phyloP scores from a whole-genome alignment of 2,113 vertebrate species.

The Alexandromys fortis region DNA sequence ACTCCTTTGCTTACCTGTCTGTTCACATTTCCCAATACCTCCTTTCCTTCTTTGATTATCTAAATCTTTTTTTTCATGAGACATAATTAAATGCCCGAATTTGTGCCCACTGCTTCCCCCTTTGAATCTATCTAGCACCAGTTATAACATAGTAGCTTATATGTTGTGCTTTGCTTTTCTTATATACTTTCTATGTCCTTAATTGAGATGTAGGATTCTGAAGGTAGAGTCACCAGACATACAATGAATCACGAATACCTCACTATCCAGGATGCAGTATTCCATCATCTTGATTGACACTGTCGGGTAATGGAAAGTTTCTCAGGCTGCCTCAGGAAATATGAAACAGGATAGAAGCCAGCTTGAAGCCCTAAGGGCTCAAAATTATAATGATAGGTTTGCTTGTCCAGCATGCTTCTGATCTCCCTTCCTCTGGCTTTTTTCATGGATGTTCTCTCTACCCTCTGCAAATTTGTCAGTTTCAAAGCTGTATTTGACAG shows the following conservation, averaged over 20 bases:
- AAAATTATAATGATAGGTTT: neutral
- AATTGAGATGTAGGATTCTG: slow-evolving; percentile 13
- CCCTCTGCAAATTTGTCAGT: neutral
- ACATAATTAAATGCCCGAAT: neutral
- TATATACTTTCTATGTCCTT: neutral
- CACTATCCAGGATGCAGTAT: neutral
- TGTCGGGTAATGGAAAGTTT: neutral
- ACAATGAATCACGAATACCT: neutral
- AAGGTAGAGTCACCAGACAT: neutral
- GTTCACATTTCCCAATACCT: neutral
- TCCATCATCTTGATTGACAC: neutral
- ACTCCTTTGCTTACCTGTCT: neutral
- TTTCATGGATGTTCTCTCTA: neutral
- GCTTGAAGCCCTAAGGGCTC: neutral
- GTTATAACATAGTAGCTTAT: neutral
- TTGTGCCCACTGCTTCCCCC: neutral
- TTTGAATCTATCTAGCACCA: neutral
- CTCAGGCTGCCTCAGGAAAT: neutral
- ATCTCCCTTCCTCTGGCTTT: neutral
- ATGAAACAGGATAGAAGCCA: neutral
- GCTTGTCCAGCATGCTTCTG: neutral
- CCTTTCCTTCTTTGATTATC: slow-evolving; percentile 13
- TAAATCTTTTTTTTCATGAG: neutral
- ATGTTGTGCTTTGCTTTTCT: slow-evolving; percentile 6
- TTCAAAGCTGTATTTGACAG: neutral